phyloP scores from a whole-genome alignment of 2,888 invertebrate genomes.

The Theristus sp. region DNA sequence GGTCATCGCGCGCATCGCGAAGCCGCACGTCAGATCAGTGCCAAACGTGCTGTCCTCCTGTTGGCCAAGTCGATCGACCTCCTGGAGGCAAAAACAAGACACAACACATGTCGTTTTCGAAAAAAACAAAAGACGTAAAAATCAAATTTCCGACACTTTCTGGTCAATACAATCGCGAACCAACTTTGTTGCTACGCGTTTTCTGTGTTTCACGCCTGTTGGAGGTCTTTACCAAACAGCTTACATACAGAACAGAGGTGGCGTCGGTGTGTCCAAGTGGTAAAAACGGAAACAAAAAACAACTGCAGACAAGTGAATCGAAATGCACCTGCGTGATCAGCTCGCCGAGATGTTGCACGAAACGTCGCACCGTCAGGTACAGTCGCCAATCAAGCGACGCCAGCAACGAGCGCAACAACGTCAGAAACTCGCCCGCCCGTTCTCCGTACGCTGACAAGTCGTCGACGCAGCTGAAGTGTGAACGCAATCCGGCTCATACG shows the following conservation, averaged over 20 bases:
- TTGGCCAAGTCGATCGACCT: constrained; percentile 47
- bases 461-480: constrained; percentile 40
- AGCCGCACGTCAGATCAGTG: constrained; percentile 80
- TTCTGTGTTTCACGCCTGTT: too few relatives aligned
- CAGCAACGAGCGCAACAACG: constrained; percentile 64
- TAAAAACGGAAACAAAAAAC: too few relatives aligned
- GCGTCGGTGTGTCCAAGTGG: too few relatives aligned
- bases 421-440: constrained; percentile 71
- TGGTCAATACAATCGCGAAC: too few relatives aligned
- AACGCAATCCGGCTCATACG: too few relatives aligned
- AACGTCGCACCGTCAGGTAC: constrained; percentile 68
- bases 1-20: constrained; percentile 50
- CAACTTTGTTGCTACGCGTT: too few relatives aligned
- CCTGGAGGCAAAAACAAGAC: neutral
- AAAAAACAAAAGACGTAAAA: too few relatives aligned
- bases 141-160: too few relatives aligned
- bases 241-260: too few relatives aligned
- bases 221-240: too few relatives aligned
- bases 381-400: constrained; percentile 77
- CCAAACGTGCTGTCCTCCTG: constrained; percentile 78
- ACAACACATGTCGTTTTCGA: too few relatives aligned
- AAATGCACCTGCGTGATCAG: constrained; percentile 59
- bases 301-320: neutral
- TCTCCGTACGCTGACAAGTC: constrained; percentile 72
- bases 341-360: constrained; percentile 61